A percentile compares a stretch with the other conserved stretches of the same genome.
phyloP scores from a whole-genome alignment of 2,888 invertebrate species.

The Limnephilus auricula region DNA sequence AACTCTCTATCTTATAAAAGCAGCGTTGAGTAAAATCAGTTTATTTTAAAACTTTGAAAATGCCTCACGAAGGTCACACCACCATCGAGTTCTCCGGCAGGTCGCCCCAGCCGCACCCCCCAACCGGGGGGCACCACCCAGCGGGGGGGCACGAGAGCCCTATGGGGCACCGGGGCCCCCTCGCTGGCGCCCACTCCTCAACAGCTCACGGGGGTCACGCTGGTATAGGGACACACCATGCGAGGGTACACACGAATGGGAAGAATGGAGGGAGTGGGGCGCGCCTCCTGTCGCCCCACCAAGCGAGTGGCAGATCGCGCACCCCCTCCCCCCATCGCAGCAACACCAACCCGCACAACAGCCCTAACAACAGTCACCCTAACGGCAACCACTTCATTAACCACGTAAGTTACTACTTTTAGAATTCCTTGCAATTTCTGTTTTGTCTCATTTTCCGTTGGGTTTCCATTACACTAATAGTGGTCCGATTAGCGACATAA shows the following conservation, averaged over 20 bases:
- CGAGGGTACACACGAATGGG: background rate
- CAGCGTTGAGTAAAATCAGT: background rate
- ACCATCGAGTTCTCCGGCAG: conserved; percentile 58
- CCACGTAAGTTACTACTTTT: background rate
- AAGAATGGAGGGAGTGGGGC: background rate
- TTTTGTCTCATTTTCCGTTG: too few relatives aligned
- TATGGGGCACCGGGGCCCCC: background rate
- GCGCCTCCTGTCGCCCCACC: background rate
- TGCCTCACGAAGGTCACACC: conserved; percentile 61
- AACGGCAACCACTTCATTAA: background rate
- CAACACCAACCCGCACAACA: background rate
- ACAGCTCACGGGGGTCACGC: background rate
- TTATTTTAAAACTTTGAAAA: background rate
- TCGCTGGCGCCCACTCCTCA: background rate
- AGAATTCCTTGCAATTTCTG: too few relatives aligned
- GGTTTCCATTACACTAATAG: too few relatives aligned
- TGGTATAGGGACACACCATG: background rate
- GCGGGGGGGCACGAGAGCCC: background rate
- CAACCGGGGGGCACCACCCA: conserved; percentile 33
- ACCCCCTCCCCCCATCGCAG: background rate
- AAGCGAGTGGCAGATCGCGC: background rate
- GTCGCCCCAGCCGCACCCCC: conserved; percentile 13
- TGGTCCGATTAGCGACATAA: background rate
- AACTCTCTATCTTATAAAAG: background rate
- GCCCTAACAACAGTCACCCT: background rate